These are phyloP conservation scores for Ptycholaimellus sp. DNA, from an alignment of 2,888 invertebrate species.

Conservation along the genomic window DNA sequence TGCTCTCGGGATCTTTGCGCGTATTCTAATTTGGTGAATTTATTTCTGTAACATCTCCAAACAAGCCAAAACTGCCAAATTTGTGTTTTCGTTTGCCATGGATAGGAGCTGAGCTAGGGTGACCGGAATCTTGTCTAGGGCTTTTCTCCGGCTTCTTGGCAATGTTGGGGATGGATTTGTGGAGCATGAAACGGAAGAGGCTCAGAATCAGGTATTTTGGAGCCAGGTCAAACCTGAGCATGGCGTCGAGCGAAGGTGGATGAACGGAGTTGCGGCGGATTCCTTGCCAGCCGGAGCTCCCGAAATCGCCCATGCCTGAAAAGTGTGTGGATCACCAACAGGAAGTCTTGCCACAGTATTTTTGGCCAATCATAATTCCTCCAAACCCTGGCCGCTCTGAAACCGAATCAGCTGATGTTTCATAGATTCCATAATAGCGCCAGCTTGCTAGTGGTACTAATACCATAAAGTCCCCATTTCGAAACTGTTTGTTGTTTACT, in stretches of 20 bases:
- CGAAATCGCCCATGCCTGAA: too few relatives aligned
- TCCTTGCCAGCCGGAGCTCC: slow-evolving; percentile 71
- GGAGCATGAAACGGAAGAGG: slow-evolving; percentile 89
- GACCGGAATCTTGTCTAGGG: slow-evolving; percentile 60
- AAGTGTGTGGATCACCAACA: too few relatives aligned
- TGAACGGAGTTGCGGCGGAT: slow-evolving; percentile 56
- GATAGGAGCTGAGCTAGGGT: slow-evolving; percentile 6
- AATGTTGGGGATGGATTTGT: slow-evolving; percentile 93
- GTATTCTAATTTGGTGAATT: not conserved
- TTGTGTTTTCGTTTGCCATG: too few relatives aligned
- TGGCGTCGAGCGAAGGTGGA: slow-evolving; percentile 78
- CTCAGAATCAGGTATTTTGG: slow-evolving; percentile 77
- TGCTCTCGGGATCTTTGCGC: too few relatives aligned
- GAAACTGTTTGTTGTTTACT: too few relatives aligned
- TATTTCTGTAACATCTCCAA: not conserved
- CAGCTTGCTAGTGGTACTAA: too few relatives aligned
- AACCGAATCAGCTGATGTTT: too few relatives aligned
- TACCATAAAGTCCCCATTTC: too few relatives aligned
- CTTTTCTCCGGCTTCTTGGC: slow-evolving; percentile 94
- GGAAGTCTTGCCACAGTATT: too few relatives aligned
- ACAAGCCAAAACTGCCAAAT: not conserved
- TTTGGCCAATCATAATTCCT: too few relatives aligned
- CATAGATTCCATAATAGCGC: too few relatives aligned
- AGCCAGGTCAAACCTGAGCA: slow-evolving; percentile 56
- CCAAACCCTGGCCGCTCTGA: too few relatives aligned